Percentiles rank a stretch among this genome's conserved stretches.
Evolutionary conservation across 2,797 vertebrate species (phyloP).

Genomic region (Anguilla anguilla): DNA sequence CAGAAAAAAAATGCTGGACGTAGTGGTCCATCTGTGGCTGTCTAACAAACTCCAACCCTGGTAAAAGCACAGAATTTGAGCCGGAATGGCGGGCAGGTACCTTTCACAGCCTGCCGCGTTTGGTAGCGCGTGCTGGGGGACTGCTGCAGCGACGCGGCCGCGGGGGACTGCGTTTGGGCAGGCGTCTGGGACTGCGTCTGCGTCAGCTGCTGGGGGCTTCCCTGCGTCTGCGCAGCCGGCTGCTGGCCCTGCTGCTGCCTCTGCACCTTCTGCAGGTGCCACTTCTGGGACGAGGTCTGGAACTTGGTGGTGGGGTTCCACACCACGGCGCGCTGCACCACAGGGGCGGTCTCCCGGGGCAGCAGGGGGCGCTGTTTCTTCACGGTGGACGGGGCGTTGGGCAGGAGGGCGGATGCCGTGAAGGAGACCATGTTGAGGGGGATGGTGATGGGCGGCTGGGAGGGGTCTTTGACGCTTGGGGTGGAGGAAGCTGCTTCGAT

Average conservation of each 20-base stretch:
- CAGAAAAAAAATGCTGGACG: background rate
- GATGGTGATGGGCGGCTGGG: slow-evolving; percentile 78
- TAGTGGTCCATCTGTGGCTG: background rate
- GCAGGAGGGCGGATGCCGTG: slow-evolving; percentile 55
- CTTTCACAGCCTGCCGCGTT: slow-evolving; percentile 96
- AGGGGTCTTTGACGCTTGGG: slow-evolving; percentile 61
- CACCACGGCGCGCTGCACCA: slow-evolving; percentile 89
- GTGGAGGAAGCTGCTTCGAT: slow-evolving; percentile 72
- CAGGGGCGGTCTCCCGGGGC: slow-evolving; percentile 90
- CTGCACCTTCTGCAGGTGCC: slow-evolving; percentile 98
- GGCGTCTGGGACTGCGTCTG: slow-evolving; percentile 50
- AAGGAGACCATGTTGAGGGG: slow-evolving; percentile 75
- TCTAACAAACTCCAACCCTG: background rate
- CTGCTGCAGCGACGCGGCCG: slow-evolving; percentile 73
- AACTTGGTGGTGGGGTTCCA: slow-evolving; percentile 94
- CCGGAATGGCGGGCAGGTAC: slow-evolving; percentile 62
- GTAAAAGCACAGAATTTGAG: background rate
- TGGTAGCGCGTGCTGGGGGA: slow-evolving; percentile 94
- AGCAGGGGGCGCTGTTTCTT: slow-evolving; percentile 97
- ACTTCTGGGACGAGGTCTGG: slow-evolving; percentile 97
- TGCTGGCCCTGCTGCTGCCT: slow-evolving; percentile 88
- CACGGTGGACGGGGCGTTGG: slow-evolving; percentile 66
- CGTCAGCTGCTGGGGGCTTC: slow-evolving; percentile 46
- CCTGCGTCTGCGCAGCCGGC: slow-evolving; percentile 61
- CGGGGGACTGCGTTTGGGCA: slow-evolving; percentile 45